Evolutionary conservation across 2,888 invertebrate species (phyloP).

Genomic region (Spilosoma lubricipeda): DNA sequence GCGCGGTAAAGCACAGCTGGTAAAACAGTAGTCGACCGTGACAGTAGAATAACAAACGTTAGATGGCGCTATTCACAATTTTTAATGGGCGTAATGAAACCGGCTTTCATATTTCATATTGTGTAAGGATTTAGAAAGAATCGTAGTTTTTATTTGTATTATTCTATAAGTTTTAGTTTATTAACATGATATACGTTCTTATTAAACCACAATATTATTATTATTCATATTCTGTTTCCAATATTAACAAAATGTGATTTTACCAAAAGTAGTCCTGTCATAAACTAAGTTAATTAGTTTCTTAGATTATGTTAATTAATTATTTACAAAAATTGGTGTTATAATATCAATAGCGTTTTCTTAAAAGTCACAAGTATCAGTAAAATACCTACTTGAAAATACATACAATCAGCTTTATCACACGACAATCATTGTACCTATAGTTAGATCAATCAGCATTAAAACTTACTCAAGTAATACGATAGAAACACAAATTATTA

Average conservation of each 20-base stretch:
- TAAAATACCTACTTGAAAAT: no score
- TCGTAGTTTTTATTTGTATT: background rate
- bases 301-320: no score
- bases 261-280: background rate
- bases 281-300: background rate
- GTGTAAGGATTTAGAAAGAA: background rate
- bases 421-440: no score
- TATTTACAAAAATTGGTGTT: no score
- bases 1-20: slow-evolving; percentile 65
- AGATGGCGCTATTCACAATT: slow-evolving; percentile 65
- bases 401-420: no score
- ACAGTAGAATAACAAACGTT: slow-evolving; percentile 30
- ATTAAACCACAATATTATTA: background rate
- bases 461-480: no score
- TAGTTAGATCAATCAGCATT: no score
- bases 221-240: background rate
- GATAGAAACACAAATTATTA: no score
- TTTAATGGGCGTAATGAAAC: background rate
- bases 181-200: background rate
- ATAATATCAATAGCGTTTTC: no score
- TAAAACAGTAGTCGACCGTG: slow-evolving; percentile 59
- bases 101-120: background rate
- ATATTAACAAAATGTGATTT: background rate
- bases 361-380: no score
- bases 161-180: background rate